Evolutionary conservation across 1,140 invertebrate species (phyloP).

Genomic region (Ceratosolen solmsi): DNA sequence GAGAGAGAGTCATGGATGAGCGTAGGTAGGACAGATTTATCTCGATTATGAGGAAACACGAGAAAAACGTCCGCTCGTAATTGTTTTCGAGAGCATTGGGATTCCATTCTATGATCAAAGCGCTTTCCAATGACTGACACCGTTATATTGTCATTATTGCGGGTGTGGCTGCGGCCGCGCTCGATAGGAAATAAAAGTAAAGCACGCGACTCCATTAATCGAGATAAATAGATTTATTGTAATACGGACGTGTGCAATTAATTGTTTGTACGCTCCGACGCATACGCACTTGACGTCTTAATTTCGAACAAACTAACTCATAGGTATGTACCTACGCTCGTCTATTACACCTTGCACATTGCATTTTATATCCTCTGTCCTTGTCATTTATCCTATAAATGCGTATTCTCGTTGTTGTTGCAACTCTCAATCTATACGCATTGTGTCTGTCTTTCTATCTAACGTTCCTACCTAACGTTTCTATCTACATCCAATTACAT

Average conservation of each 20-base stretch:
- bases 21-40: neutral
- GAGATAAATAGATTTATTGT: conserved; percentile 10
- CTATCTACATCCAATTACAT: too few relatives aligned
- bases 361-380: neutral
- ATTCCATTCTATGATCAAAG: neutral
- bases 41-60: neutral
- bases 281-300: neutral
- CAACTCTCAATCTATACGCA: too few relatives aligned
- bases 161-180: neutral
- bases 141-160: neutral
- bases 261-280: neutral
- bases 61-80: neutral
- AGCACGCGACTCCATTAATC: neutral
- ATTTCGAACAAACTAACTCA: neutral
- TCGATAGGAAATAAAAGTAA: neutral
- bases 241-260: neutral
- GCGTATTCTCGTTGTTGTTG: too few relatives aligned
- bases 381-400: neutral
- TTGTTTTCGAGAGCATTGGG: neutral
- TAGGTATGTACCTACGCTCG: neutral
- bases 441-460: too few relatives aligned
- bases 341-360: neutral
- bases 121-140: neutral
- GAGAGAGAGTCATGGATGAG: neutral
- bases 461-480: too few relatives aligned